A percentile compares a stretch with the other conserved stretches of the same genome.
phyloP scores from a whole-genome alignment of 2,113 vertebrate genomes.

The Leucosticte australis region DNA sequence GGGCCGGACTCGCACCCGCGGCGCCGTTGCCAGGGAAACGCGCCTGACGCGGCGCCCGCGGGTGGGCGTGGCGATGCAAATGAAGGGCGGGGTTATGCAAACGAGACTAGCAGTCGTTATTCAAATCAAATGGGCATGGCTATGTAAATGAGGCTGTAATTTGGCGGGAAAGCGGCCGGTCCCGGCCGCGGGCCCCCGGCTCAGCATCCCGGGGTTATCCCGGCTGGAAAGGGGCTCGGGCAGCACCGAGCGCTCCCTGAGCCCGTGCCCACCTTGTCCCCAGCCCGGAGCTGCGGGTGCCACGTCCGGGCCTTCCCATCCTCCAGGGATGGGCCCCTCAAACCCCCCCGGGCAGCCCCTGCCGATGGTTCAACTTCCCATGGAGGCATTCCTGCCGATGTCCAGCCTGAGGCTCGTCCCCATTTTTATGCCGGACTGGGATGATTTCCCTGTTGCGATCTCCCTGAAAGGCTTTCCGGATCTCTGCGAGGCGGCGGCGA shows the following conservation, averaged over 20 bases:
- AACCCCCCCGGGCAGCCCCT: background rate
- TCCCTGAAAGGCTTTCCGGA: background rate
- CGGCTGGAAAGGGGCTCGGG: background rate
- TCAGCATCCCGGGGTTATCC: background rate
- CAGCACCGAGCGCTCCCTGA: rapidly evolving
- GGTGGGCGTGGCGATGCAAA: background rate
- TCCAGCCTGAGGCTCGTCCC: rapidly evolving
- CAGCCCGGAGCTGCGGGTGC: background rate
- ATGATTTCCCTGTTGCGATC: rapidly evolving
- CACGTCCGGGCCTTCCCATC: rapidly evolving
- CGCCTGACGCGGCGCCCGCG: rapidly evolving
- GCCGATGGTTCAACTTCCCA: rapidly evolving
- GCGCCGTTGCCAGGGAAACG: background rate
- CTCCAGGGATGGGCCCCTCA: background rate
- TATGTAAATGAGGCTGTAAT: rapidly evolving
- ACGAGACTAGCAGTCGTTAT: rapidly evolving
- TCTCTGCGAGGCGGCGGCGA: background rate
- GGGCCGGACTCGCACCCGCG: background rate
- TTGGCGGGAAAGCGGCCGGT: background rate
- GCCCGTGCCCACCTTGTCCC: rapidly evolving
- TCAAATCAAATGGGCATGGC: rapidly evolving
- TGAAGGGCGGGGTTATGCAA: rapidly evolving
- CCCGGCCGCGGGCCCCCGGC: no score
- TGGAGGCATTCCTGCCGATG: rapidly evolving
- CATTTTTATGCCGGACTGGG: rapidly evolving